These are phyloP conservation scores for Hydrophis major DNA, from an alignment of 2,797 vertebrate genomes.

Conservation along the genomic window DNA sequence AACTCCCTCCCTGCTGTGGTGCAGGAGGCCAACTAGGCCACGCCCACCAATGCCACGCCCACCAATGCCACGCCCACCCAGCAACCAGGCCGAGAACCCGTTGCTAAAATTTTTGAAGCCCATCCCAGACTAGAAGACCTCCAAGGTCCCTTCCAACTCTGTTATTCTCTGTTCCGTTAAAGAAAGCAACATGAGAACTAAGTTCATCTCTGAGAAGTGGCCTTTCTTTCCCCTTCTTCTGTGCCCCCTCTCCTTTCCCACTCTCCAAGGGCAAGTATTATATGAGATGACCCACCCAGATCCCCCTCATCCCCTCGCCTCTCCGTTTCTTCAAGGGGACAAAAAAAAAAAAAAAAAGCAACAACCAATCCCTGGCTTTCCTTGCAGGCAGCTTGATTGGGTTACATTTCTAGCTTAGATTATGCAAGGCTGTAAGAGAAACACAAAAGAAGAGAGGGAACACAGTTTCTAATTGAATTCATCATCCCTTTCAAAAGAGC, in stretches of 20 bases:
- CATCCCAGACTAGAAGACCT: too few relatives aligned
- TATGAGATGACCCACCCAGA: background rate
- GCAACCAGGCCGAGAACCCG: too few relatives aligned
- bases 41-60: too few relatives aligned
- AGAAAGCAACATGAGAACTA: background rate
- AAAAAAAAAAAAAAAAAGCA: background rate
- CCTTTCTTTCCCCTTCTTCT: background rate
- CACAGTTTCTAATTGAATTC: constrained; percentile 58
- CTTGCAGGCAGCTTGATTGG: constrained; percentile 30
- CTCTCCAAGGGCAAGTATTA: background rate
- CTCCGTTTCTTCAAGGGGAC: constrained; percentile 18
- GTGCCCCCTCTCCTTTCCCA: background rate
- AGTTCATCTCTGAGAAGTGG: background rate
- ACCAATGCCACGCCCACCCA: too few relatives aligned
- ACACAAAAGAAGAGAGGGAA: constrained; percentile 48
- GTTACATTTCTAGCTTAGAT: constrained; percentile 40
- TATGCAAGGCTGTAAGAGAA: constrained; percentile 54
- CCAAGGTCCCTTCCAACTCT: too few relatives aligned
- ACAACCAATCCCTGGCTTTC: background rate
- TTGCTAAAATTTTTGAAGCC: too few relatives aligned
- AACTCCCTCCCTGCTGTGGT: too few relatives aligned
- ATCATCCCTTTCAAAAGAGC: constrained; percentile 48
- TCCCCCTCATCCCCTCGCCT: background rate
- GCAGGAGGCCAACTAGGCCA: too few relatives aligned
- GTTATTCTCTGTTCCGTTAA: too few relatives aligned